phyloP scores from a whole-genome alignment of 1,140 invertebrate species.

The Eueides isabella region DNA sequence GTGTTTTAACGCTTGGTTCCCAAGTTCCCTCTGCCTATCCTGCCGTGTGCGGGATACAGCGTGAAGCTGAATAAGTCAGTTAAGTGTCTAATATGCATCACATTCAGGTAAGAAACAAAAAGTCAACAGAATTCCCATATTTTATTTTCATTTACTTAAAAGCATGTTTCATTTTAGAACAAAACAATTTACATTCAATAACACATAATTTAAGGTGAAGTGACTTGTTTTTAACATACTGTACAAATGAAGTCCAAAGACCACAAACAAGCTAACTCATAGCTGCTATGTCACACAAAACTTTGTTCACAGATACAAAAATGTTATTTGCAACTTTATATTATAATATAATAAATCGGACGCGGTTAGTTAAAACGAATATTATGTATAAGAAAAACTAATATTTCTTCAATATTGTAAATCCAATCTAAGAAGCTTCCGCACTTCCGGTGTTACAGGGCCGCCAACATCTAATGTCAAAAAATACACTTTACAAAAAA shows the following conservation, averaged over 20 bases:
- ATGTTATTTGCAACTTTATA: conserved; percentile 56
- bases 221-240: conserved; percentile 72
- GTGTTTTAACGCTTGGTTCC: no score
- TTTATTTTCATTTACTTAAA: conserved; percentile 82
- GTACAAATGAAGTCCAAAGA: conserved; percentile 56
- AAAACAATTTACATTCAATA: conserved; percentile 81
- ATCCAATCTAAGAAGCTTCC: not conserved
- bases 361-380: conserved; percentile 67
- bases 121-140: conserved; percentile 76
- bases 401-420: not conserved
- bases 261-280: conserved; percentile 45
- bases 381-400: conserved; percentile 37
- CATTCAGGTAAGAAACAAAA: conserved; percentile 59
- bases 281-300: conserved; percentile 38
- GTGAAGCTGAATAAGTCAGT: no score
- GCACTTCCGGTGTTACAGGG: not conserved
- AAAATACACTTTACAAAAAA: conserved; percentile 19
- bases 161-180: conserved; percentile 79
- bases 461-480: conserved; percentile 13
- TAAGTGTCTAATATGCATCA: no score
- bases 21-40: no score
- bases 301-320: conserved; percentile 31
- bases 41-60: no score
- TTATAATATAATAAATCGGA: conserved; percentile 44
- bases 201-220: conserved; percentile 78